Evolutionary conservation across 2,888 invertebrate species (phyloP).

Genomic region (Plemyria rubiginata): DNA sequence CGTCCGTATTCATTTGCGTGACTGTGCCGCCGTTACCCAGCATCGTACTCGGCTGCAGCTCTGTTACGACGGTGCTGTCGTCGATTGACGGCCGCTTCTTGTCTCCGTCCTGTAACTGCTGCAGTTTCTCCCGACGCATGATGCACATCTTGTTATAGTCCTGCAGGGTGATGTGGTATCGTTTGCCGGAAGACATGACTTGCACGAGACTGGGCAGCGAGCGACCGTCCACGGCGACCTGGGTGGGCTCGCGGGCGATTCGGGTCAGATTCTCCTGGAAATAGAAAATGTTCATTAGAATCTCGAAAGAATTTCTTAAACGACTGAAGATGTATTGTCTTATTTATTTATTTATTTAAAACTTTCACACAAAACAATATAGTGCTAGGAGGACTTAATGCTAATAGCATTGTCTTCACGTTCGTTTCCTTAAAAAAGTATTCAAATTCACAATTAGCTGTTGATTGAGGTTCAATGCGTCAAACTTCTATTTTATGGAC

Average conservation of each 20-base stretch:
- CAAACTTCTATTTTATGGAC: no score
- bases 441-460: no score
- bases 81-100: constrained; percentile 53
- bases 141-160: constrained; percentile 93
- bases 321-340: no score
- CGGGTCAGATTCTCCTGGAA: constrained; percentile 73
- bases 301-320: no score
- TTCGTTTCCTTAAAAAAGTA: no score
- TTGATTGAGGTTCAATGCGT: no score
- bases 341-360: no score
- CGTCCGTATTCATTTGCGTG: constrained; percentile 57
- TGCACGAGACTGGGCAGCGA: constrained; percentile 88
- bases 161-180: constrained; percentile 90
- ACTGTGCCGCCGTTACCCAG: constrained; percentile 74
- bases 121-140: constrained; percentile 87
- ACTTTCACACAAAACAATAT: no score
- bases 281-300: background rate
- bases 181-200: constrained; percentile 90
- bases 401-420: no score
- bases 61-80: constrained; percentile 64
- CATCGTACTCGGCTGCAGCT: constrained; percentile 69
- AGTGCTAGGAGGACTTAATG: no score
- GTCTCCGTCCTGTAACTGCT: constrained; percentile 83
- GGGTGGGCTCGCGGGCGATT: constrained; percentile 77
- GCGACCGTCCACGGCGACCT: constrained; percentile 85